These are phyloP conservation scores for Equus przewalskii DNA, from an alignment of 2,113 vertebrate genomes.

Conservation along the genomic window DNA sequence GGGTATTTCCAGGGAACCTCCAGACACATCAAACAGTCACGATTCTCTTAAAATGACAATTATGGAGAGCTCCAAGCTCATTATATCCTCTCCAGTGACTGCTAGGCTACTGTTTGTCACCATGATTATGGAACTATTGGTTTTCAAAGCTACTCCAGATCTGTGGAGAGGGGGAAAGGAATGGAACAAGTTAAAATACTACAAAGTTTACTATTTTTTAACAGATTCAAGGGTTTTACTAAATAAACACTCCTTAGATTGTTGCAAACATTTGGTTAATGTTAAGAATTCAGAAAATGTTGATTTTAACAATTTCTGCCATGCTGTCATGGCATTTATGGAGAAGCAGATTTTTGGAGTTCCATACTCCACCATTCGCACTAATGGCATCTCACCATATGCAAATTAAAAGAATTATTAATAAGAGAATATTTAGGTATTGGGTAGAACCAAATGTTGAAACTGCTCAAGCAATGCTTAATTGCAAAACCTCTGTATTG, in stretches of 20 bases:
- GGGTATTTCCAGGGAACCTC: background rate
- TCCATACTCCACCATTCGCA: fast-evolving
- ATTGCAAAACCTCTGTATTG: background rate
- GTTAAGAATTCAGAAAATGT: background rate
- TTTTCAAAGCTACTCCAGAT: background rate
- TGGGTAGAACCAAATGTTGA: background rate
- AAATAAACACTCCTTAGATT: background rate
- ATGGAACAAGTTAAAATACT: background rate
- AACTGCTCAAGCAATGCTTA: background rate
- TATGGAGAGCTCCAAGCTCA: background rate
- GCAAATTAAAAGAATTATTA: background rate
- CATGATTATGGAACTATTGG: no score
- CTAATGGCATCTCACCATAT: background rate
- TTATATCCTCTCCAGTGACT: background rate
- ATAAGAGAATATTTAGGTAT: background rate
- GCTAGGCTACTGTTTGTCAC: background rate
- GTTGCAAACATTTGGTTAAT: background rate
- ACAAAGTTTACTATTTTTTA: background rate
- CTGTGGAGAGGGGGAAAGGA: background rate
- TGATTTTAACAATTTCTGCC: background rate
- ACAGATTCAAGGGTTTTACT: background rate
- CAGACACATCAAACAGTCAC: background rate
- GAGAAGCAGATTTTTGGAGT: background rate
- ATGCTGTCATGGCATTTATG: background rate
- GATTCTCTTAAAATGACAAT: background rate